Percentiles rank a stretch among this genome's conserved stretches.
These are phyloP conservation scores for Papilio polytes DNA, from an alignment of 1,140 invertebrate genomes.

Conservation along the genomic window DNA sequence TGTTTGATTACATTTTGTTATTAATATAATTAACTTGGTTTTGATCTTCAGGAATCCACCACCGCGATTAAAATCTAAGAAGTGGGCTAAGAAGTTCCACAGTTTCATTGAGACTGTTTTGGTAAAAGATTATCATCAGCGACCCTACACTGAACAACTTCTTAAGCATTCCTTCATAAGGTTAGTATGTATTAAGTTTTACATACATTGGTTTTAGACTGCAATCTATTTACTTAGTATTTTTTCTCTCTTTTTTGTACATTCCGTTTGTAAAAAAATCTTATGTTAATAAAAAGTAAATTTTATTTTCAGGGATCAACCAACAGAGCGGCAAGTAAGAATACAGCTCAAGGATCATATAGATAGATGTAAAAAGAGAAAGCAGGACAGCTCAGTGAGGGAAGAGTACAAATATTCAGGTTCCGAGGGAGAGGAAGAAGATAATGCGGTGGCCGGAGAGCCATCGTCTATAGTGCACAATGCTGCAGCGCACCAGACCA, in stretches of 20 bases:
- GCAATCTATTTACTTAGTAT: neutral
- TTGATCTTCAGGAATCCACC: slow-evolving; percentile 90
- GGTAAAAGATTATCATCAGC: slow-evolving; percentile 99
- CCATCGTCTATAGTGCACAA: slow-evolving; percentile 94
- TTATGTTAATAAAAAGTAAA: neutral
- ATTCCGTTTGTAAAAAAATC: neutral
- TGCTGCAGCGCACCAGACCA: slow-evolving; percentile 88
- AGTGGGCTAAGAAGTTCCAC: slow-evolving; percentile 99
- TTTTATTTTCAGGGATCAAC: slow-evolving; percentile 90
- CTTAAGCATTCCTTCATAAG: slow-evolving; percentile 98
- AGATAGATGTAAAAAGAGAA: slow-evolving; percentile 97
- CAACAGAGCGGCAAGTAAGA: slow-evolving; percentile 98
- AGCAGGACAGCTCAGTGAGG: slow-evolving; percentile 93
- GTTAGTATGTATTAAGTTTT: slow-evolving; percentile 47
- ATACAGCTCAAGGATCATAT: slow-evolving; percentile 99
- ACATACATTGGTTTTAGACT: too few relatives aligned
- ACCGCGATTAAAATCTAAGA: slow-evolving; percentile 98
- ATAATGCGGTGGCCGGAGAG: slow-evolving; percentile 92
- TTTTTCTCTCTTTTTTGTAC: neutral
- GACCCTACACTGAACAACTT: slow-evolving; percentile 99
- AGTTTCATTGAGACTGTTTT: slow-evolving; percentile 87
- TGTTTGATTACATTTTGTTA: slow-evolving; percentile 3
- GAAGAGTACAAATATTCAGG: slow-evolving; percentile 94
- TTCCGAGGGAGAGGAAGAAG: slow-evolving; percentile 95
- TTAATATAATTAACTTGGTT: slow-evolving; percentile 11